Base-by-base conservation (phyloP, 2,113 vertebrate genomes). In the Willisornis vidua region DNA sequence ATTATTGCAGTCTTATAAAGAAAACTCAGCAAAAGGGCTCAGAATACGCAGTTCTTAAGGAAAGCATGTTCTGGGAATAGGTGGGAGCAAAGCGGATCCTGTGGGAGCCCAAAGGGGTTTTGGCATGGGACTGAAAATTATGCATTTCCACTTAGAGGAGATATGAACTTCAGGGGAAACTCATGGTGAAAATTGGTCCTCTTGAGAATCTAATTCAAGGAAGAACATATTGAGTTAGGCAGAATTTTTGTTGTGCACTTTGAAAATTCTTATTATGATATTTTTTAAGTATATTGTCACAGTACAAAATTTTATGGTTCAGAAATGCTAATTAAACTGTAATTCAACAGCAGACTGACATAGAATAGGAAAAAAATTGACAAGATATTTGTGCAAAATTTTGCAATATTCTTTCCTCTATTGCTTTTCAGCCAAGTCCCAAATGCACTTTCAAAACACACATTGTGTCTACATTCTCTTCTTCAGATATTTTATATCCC, bases 401-500 rank as follows among this genome's bases (percentile, higher is more conserved):
- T 59, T 67, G 1, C 33, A 59, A 14, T 59, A 48, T 57, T 81
- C 25, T 23, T 85, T 81, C 31, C 65, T 81, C 25, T 72, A 9
- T 14, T 65, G 22, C 35, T 70, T 93, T 89, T 80, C 63, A 77
- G 18, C 3, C 2, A 63, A 54, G 25, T 94, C 41, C 31, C 54
- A 73, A 83, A 41, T 58, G 37, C 8, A 35, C 15, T 88, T 90
- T 91, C 52, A 84, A 90, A 93, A 49, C 41, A 83, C 62, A 55
- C 25, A 37, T 39, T 58, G 25, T 80, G 43, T 28, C 82, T 94
- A 62, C 37, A 62, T 49, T 85, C 37, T 94, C 54, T 63, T 89
- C 57, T 90, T 89, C 55, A 76, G 72, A 86, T 35, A 84, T 94
- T 87, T 96, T 89, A 81, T 93, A 89, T 59, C 57, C 78, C 41